A percentile compares a stretch with the other conserved stretches of the same genome.
Evolutionary conservation across 2,797 vertebrate genomes (phyloP).

Genomic region (Allochrocebus solatus): DNA sequence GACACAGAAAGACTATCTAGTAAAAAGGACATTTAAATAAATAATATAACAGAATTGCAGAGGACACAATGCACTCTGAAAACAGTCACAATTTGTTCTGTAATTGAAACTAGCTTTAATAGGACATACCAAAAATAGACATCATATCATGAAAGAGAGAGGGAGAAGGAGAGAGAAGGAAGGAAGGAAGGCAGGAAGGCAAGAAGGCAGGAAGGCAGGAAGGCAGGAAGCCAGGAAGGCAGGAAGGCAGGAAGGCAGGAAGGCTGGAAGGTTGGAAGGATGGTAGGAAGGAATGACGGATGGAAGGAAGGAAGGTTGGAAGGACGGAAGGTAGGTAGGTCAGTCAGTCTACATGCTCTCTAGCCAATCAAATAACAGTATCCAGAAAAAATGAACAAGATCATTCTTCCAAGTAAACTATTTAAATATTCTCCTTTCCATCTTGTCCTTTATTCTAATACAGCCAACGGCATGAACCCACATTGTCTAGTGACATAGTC

Average conservation of each 20-base stretch:
- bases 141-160: not conserved
- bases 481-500: not conserved
- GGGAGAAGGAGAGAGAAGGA: too few species aligned
- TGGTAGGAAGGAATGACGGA: not conserved
- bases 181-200: not conserved
- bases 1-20: not conserved
- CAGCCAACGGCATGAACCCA: not conserved
- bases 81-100: not conserved
- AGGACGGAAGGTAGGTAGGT: too few species aligned
- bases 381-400: not conserved
- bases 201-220: not conserved
- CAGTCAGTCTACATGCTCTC: not conserved
- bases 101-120: not conserved
- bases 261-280: too few species aligned
- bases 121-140: not conserved
- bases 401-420: not conserved
- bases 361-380: not conserved
- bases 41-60: not conserved
- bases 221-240: not conserved
- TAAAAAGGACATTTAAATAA: not conserved
- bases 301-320: not conserved
- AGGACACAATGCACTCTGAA: not conserved
- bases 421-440: not conserved
- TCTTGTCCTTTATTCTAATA: fast-evolving
- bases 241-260: too few species aligned